These are phyloP conservation scores for Myotis vivesi DNA, from an alignment of 2,797 vertebrate genomes.

Conservation along the genomic window DNA sequence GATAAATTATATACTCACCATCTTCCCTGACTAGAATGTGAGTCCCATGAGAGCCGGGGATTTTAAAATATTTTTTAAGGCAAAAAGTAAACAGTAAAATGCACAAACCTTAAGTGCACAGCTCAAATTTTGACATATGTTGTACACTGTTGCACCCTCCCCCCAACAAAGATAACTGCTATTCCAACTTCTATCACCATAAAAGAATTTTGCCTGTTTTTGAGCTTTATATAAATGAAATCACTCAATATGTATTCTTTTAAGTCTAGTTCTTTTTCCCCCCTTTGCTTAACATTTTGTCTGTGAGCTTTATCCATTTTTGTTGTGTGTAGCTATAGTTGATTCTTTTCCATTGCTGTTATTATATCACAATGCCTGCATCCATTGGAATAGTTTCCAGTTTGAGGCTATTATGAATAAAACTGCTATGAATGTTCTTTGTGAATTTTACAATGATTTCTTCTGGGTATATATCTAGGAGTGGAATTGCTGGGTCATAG, in stretches of 20 bases:
- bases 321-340: background rate
- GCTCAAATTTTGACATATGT: background rate
- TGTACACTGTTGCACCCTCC: background rate
- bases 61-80: background rate
- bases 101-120: background rate
- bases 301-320: conserved; percentile 13
- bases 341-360: background rate
- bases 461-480: background rate
- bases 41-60: background rate
- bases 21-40: conserved; percentile 1
- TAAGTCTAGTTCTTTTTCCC: background rate
- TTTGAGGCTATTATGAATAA: conserved; percentile 17
- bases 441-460: background rate
- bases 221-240: background rate
- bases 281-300: conserved; percentile 13
- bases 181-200: background rate
- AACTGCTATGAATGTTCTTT: background rate
- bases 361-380: background rate
- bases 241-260: background rate
- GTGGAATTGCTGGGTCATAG: background rate
- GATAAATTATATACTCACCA: background rate
- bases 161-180: background rate
- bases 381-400: conserved; percentile 18
- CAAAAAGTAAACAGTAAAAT: conserved; percentile 2
- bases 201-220: background rate